These are phyloP conservation scores for Microcebus jonahi DNA, from an alignment of 2,113 vertebrate species.

Conservation along the genomic window DNA sequence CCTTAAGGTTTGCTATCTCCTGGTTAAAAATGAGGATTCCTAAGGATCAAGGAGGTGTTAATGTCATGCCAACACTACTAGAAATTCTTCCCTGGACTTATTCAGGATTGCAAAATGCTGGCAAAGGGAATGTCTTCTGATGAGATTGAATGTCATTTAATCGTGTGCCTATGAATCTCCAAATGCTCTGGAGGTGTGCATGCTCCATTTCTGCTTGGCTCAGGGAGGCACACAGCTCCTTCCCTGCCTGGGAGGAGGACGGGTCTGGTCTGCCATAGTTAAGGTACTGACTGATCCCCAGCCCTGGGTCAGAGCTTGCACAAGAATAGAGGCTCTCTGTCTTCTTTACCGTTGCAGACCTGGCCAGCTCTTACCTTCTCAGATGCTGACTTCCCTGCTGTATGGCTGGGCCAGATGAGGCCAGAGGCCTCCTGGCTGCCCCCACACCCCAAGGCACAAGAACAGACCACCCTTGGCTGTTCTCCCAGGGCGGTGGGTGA, in stretches of 20 bases:
- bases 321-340: background rate
- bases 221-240: background rate
- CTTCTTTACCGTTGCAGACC: background rate
- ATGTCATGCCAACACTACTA: too few species aligned
- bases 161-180: rapidly evolving
- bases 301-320: background rate
- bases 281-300: background rate
- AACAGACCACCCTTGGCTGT: background rate
- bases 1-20: background rate
- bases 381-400: background rate
- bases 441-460: background rate
- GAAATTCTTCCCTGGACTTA: background rate
- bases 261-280: too few species aligned
- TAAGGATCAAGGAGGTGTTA: background rate
- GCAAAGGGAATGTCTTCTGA: background rate
- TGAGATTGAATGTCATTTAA: background rate
- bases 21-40: background rate
- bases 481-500: background rate
- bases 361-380: background rate
- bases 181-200: background rate
- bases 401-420: background rate
- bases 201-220: background rate
- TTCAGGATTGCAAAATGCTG: background rate
- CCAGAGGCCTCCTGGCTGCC: background rate
- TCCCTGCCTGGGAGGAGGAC: background rate